phyloP scores from a whole-genome alignment of 2,113 vertebrate genomes.

The Erinaceus europaeus region DNA sequence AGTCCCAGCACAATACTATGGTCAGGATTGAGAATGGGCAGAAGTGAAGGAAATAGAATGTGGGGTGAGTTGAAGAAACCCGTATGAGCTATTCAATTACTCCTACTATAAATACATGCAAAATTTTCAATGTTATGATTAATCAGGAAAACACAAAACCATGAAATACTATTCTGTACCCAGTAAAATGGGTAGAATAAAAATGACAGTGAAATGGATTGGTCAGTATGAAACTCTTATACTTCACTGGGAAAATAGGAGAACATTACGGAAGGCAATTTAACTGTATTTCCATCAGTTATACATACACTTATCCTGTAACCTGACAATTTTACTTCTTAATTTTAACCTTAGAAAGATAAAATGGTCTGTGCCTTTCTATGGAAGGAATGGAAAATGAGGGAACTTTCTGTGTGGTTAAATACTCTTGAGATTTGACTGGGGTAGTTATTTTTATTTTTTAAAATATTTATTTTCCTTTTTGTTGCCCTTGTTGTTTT shows the following conservation, averaged over 20 bases:
- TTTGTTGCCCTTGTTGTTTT: no score
- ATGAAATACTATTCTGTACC: not conserved
- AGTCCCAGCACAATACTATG: not conserved
- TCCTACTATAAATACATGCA: not conserved
- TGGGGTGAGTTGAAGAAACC: not conserved
- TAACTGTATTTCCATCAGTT: not conserved
- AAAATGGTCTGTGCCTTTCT: no score
- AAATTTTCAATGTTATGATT: not conserved
- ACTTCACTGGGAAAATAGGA: not conserved
- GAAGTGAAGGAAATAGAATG: not conserved
- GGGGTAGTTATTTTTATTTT: no score
- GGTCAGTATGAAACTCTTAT: not conserved
- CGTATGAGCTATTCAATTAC: not conserved
- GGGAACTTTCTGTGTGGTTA: no score
- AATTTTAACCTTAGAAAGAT: conserved; percentile 12
- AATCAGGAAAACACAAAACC: not conserved
- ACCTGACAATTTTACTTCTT: not conserved
- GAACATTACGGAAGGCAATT: not conserved
- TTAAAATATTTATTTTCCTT: no score
- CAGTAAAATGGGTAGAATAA: not conserved
- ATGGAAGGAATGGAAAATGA: no score
- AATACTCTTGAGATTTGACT: no score
- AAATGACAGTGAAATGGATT: not conserved
- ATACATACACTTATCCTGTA: not conserved
- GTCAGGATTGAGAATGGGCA: not conserved